phyloP scores from a whole-genome alignment of 2,113 vertebrate species.

The Microtus oregoni region DNA sequence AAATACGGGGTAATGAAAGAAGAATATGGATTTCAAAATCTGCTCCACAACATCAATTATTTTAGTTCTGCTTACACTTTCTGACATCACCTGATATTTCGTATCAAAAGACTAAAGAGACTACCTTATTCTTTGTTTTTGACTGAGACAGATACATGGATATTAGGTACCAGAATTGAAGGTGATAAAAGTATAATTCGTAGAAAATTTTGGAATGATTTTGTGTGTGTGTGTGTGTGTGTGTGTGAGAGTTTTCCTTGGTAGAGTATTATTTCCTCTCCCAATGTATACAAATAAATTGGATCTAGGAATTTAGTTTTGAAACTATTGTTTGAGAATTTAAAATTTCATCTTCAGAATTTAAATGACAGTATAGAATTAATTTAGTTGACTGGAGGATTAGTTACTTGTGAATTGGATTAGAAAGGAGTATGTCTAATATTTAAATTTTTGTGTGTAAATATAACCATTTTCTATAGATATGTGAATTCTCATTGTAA shows the following conservation, averaged over 20 bases:
- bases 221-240: too few relatives aligned
- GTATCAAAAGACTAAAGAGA: not conserved
- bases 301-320: not conserved
- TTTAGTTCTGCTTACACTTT: not conserved
- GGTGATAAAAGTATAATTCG: not conserved
- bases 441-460: not conserved
- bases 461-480: not conserved
- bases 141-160: not conserved
- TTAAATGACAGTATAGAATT: not conserved
- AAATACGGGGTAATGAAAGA: not conserved
- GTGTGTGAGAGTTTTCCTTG: not conserved
- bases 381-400: not conserved
- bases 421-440: not conserved
- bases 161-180: not conserved
- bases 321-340: not conserved
- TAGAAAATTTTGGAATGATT: conserved; percentile 21
- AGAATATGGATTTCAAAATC: accelerated
- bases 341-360: not conserved
- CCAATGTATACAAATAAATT: not conserved
- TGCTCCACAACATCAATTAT: not conserved
- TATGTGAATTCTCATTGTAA: not conserved
- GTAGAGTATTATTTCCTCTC: not conserved
- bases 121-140: not conserved
- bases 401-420: not conserved
- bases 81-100: not conserved